Evolutionary conservation across 2,888 invertebrate genomes (phyloP).

Genomic region (Plebejus anna): DNA sequence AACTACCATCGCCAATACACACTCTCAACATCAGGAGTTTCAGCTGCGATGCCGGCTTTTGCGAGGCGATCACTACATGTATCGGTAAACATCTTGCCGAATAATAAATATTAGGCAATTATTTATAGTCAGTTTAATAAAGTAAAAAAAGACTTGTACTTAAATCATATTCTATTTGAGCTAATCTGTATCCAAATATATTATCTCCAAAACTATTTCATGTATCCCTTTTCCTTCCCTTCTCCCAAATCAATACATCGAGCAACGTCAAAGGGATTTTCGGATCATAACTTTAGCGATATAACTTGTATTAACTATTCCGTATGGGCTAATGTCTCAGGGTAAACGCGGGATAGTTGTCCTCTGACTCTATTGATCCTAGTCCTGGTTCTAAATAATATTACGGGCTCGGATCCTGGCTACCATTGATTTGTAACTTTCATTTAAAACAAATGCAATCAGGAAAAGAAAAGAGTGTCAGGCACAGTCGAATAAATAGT

Average conservation of each 20-base stretch:
- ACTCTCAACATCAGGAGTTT: no score
- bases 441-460: no score
- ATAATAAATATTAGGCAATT: no score
- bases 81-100: no score
- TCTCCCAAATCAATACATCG: constrained; percentile 1
- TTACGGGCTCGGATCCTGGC: no score
- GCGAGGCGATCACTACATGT: no score
- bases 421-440: no score
- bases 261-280: not conserved
- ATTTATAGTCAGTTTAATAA: not conserved
- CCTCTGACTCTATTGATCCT: no score
- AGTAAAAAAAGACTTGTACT: not conserved
- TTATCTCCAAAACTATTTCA: not conserved
- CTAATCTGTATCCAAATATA: not conserved
- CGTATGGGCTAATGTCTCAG: not conserved
- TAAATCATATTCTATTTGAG: not conserved
- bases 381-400: no score
- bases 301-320: constrained; percentile 19
- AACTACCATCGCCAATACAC: no score
- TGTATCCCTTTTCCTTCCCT: constrained; percentile 6
- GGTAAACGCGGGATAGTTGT: not conserved
- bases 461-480: no score
- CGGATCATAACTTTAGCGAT: constrained; percentile 2
- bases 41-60: no score
- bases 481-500: not conserved